Base-by-base conservation (phyloP, 1,140 invertebrate species). In the Eurosta solidaginis region DNA sequence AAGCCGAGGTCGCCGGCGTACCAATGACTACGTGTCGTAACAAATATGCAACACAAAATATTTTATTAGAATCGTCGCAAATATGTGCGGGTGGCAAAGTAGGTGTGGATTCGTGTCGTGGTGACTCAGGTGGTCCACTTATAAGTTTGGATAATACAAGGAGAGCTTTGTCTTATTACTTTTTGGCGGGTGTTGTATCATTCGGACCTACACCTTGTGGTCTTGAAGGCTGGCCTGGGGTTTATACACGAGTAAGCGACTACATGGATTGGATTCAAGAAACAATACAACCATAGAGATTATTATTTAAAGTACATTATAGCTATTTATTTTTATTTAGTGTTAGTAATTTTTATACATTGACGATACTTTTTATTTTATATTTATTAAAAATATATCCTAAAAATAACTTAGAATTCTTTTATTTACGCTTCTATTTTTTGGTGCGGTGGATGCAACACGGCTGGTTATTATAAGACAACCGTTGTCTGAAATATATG, bases 191-290 rank as follows among this genome's bases (percentile, higher is more conserved):
- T 90, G 86, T 95, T 0, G 93, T 95, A 0, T 94, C 93, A 0
- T 94, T 94, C 85, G 96, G 96, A 0, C 92, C 92, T 0, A 91
- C 91, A 0, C 91, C 91, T 0, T 96, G 94, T 80, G 94, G 93
- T 0, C 90, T 91, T 25, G 82, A 83, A 3, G 92, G 91, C 1
- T 93, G 92, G 90, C 94, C 94, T 0, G 94, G 94, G 1, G 92
- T 96, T 25, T 96, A 96, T 82, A 95, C 94, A 0, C 90, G 91
- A 80, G 92, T 95, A 1, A 88, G 89, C 0, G 88, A 91, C 7
- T 95, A 91, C 78, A 82, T 92, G 0, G 89, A 92, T 17, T 96
- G 94, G 93, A 94, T 95, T 77, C 68, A 89, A 0, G 80, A 76
- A 4, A 91, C 88, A 29, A 80, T 92, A 17, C 40, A 40, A 17